Conservation (phyloP, 2,797 vertebrate species). For the Botia almorhae region DNA sequence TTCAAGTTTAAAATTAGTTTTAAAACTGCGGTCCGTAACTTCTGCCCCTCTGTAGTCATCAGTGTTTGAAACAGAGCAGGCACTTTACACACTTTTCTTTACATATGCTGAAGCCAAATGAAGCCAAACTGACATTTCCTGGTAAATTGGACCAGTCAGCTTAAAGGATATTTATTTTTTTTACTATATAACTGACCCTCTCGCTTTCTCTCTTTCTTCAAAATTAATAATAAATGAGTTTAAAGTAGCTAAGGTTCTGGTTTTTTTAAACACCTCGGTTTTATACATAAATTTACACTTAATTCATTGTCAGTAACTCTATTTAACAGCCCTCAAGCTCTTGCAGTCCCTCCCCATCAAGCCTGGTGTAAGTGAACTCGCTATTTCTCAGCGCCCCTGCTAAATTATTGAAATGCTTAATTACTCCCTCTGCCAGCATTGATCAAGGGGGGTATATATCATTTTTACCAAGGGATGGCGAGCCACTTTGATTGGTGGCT, state of each 20-base stretch:
- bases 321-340: constrained; percentile 49
- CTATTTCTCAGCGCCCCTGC: constrained; percentile 68
- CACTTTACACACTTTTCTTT: too few relatives aligned
- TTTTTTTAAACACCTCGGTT: not conserved
- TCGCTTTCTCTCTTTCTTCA: not conserved
- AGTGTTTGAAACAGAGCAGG: too few relatives aligned
- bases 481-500: constrained; percentile 58
- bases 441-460: constrained; percentile 68
- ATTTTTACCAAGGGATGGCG: constrained; percentile 34
- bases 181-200: not conserved
- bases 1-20: too few relatives aligned
- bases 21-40: too few relatives aligned
- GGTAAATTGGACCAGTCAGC: too few relatives aligned
- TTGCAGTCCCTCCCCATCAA: constrained; percentile 58
- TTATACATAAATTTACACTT: constrained; percentile 17
- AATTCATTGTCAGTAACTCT: constrained; percentile 20
- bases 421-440: constrained; percentile 74
- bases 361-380: constrained; percentile 62
- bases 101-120: too few relatives aligned
- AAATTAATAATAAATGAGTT: not conserved
- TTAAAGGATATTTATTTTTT: not conserved
- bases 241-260: not conserved
- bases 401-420: constrained; percentile 77
- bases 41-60: too few relatives aligned
- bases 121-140: too few relatives aligned